Conservation (phyloP, 2,113 vertebrate genomes). For the Heterocephalus glaber region DNA sequence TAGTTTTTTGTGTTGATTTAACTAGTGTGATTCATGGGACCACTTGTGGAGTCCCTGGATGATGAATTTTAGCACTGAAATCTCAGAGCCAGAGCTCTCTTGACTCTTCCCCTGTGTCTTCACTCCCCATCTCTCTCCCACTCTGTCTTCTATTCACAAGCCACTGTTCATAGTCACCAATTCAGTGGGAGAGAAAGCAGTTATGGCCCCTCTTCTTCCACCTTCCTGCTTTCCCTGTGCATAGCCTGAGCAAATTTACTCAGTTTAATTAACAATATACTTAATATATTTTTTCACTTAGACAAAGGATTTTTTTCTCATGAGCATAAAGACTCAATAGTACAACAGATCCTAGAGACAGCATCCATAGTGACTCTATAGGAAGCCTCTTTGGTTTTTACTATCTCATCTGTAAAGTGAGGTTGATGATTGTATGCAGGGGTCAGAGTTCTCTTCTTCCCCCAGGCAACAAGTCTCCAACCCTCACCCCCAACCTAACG, state of each 20-base stretch:
- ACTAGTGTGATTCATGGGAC: not conserved
- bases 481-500: not conserved
- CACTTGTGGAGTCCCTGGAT: not conserved
- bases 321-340: not conserved
- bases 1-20: not conserved
- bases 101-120: not conserved
- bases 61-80: not conserved
- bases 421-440: not conserved
- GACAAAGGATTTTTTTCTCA: not conserved
- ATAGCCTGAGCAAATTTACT: not conserved
- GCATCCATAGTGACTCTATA: not conserved
- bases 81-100: not conserved
- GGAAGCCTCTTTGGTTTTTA: not conserved
- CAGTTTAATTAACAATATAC: not conserved
- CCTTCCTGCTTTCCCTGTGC: not conserved
- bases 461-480: too few relatives aligned
- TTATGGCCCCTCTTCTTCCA: rapidly evolving
- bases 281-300: not conserved
- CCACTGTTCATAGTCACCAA: not conserved
- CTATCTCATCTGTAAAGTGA: not conserved
- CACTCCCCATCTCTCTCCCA: rapidly evolving
- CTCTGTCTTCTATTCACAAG: not conserved
- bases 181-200: not conserved
- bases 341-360: not conserved
- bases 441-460: not conserved